A percentile compares a stretch with the other conserved stretches of the same genome.
phyloP scores from a whole-genome alignment of 2,113 vertebrate genomes.

The Pteruthius melanotis region DNA sequence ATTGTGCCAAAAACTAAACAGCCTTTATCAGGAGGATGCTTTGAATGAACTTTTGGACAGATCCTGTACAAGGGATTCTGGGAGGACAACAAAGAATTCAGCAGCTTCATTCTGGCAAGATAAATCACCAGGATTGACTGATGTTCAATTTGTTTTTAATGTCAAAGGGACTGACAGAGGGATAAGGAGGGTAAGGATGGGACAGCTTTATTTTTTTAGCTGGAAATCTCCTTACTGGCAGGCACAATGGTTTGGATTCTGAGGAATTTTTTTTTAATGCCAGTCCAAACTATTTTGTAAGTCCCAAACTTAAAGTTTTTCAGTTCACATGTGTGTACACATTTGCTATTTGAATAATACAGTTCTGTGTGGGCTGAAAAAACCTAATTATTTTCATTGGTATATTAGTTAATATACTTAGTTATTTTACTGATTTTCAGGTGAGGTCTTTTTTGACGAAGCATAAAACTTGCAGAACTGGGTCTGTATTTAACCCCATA shows the following conservation, averaged over 20 bases:
- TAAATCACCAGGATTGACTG: not conserved
- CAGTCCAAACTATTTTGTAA: not conserved
- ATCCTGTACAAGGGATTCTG: not conserved
- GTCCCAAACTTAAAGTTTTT: not conserved
- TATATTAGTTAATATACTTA: not conserved
- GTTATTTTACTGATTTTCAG: not conserved
- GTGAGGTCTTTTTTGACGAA: not conserved
- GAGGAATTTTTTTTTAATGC: not conserved
- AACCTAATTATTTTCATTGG: not conserved
- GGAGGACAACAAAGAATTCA: not conserved
- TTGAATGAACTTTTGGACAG: not conserved
- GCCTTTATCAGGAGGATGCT: not conserved
- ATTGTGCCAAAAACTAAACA: not conserved
- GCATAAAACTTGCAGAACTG: not conserved
- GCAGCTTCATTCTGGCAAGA: not conserved
- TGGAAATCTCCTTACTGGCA: not conserved
- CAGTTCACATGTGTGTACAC: accelerated
- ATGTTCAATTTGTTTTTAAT: not conserved
- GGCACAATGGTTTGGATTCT: not conserved
- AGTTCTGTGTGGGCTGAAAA: not conserved
- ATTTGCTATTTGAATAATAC: not conserved
- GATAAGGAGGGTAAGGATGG: not conserved
- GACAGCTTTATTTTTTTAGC: not conserved
- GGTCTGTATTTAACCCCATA: not conserved
- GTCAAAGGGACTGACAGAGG: not conserved